Evolutionary conservation across 2,888 invertebrate genomes (phyloP), one percentile per base, ranked within the genome.

Genomic region (Steinernema hermaphroditum): DNA sequence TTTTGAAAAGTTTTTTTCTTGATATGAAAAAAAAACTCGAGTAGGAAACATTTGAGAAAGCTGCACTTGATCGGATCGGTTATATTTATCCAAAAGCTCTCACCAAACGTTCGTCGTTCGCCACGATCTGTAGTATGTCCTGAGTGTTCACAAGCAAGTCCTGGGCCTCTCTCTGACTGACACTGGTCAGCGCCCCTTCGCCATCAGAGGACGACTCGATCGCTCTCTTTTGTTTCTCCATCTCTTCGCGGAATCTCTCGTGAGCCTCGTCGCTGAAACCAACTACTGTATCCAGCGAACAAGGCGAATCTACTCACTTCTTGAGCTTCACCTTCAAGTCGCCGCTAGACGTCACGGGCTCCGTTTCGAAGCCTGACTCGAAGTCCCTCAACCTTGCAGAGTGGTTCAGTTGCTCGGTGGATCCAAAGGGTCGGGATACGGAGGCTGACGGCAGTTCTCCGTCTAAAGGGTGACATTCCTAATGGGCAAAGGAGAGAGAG

Each of bases 111-210:
- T 12, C 6, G 37, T 37, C 37, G 37, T 12, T 12, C 37, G 4
- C 27, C 54, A 27, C 22, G n/a, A 24, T 22, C 54, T 27, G 54
- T 6, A 24, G 54, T 27, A 32, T 29, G 16, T 29, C 29, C 62
- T 2, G 22, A 1, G 1, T 29, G 27, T 22, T 54, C 54, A 6
- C 24, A 27, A 27, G 22, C 32, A 1, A 27, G 32, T 16, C 22
- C 16, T 12, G 62, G 62, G 16, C 12, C 6, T 29, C 16, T 62
- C 32, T 34, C 62, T 62, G 62, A 19, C 62, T 62, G 62, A 62
- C 62, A 32, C 62, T 62, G 27, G 62, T 62, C 62, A 62, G 16
- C 8, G 62, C 62, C 32, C 62, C 62, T 62, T 62, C 62, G 29
- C 62, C 62, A 16, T 62, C 62, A 29, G 62, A 62, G 1, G 62